Evolutionary conservation across 2,888 invertebrate genomes (phyloP), one percentile per base, ranked within the genome.

Genomic region (Parnassius smintheus): DNA sequence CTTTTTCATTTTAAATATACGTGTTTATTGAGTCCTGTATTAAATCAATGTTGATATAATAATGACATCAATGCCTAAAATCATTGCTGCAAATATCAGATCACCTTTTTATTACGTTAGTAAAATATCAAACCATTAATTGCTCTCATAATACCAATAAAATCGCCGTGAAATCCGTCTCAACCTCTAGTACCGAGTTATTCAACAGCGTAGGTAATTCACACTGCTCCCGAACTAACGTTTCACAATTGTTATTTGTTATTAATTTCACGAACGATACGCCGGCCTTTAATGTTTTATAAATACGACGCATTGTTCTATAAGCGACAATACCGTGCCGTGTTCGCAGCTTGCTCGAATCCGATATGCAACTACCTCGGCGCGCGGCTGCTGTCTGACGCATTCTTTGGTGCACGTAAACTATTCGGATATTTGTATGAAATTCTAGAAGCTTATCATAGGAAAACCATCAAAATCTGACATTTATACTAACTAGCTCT

Each of bases 181-280:
- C 44, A n/a, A 49, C 53, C 10, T 56, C 25, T 56, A 55, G 58
- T 61, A 62, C 59, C 52, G 54, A 78, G 82, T 82, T 83, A 85
- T 84, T 83, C 83, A 86, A 82, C 80, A 77, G 80, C 80, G 82
- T 82, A 85, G 85, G 84, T 85, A 90, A 88, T 89, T 90, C 89
- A 82, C 88, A 83, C 82, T 80, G 86, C 84, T 83, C 82, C 87
- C 86, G 86, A 88, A 88, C 86, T 86, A 88, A 87, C 86, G 89
- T 90, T 90, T 85, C 91, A 88, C 88, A 85, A 89, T 90, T 91
- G 91, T 91, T 91, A 91, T 91, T 91, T 91, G 91, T 91, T 91
- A 91, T 91, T 91, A 91, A 91, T 91, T 91, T 91, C 91, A 86
- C 85, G 89, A 90, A 85, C 91, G 91, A 90, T 91, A 91, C 88